Percentiles rank a stretch among this genome's conserved stretches.
Conservation (phyloP, 1,140 invertebrate genomes). For the Fopius arisanus region DNA sequence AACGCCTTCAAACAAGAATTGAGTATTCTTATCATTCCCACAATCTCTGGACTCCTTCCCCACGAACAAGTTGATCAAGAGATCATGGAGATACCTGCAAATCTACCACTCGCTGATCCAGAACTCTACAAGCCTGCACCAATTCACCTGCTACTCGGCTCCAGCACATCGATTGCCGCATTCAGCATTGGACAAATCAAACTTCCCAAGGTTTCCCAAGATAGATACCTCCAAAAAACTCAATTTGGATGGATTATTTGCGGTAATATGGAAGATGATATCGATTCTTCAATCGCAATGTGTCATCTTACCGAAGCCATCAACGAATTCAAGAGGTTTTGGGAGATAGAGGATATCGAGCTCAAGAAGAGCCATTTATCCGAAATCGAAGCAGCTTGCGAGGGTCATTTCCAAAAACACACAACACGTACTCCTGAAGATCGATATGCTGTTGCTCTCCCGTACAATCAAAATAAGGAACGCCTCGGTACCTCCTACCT, state of each 20-base stretch:
- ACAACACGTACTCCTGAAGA: conserved; percentile 34
- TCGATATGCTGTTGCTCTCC: conserved; percentile 38
- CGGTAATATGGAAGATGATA: not conserved
- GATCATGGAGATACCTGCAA: conserved; percentile 28
- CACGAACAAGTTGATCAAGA: conserved; percentile 22
- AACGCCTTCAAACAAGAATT: conserved; percentile 25
- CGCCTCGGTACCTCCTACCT: conserved; percentile 15
- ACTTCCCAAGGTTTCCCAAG: not conserved
- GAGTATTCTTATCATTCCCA: conserved; percentile 28
- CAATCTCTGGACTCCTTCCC: conserved; percentile 24
- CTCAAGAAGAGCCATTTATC: not conserved
- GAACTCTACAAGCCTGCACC: conserved; percentile 26
- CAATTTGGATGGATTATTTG: conserved; percentile 27
- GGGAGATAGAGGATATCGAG: conserved; percentile 33
- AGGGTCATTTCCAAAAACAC: conserved; percentile 38
- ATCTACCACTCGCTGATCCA: conserved; percentile 34
- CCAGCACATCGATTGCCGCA: conserved; percentile 33
- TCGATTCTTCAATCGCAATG: not conserved
- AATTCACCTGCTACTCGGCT: conserved; percentile 35
- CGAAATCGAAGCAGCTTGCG: conserved; percentile 35
- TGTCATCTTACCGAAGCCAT: conserved; percentile 22
- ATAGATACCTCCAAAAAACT: conserved; percentile 31
- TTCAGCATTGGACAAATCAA: conserved; percentile 36
- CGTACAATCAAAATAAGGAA: conserved; percentile 35
- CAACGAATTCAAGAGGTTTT: conserved; percentile 24